Conservation (phyloP, 2,797 vertebrate species). For the Gambelia wislizenii region DNA sequence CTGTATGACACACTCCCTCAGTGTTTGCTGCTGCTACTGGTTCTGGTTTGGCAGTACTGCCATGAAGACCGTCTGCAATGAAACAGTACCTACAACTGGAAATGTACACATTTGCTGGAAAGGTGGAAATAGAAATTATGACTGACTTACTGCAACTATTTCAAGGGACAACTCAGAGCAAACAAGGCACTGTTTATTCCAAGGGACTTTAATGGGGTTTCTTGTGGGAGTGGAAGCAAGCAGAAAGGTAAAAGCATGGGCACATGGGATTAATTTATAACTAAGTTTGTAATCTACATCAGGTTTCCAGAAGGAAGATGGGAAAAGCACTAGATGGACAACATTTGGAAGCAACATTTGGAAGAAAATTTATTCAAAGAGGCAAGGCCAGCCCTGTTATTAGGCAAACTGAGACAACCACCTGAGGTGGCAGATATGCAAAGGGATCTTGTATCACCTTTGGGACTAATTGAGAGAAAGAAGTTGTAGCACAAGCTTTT, state of each 20-base stretch:
- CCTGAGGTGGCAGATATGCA: no score
- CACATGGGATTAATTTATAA: no score
- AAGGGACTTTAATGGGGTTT: not conserved
- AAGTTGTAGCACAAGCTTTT: no score
- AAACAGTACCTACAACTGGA: not conserved
- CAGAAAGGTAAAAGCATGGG: no score
- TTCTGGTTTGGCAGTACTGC: not conserved
- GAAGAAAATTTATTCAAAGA: not conserved
- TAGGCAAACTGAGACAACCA: no score
- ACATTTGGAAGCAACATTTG: not conserved
- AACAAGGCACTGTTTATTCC: not conserved
- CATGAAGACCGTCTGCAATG: slow-evolving; percentile 2
- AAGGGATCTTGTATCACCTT: no score
- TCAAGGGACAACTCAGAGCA: not conserved
- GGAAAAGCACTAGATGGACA: not conserved
- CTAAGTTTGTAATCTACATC: not conserved
- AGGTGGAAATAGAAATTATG: not conserved
- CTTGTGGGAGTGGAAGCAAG: not conserved
- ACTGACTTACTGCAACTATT: not conserved
- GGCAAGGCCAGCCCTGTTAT: not conserved
- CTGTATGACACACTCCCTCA: rapidly evolving
- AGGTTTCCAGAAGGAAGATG: not conserved
- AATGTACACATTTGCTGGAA: not conserved
- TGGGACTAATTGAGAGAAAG: no score
- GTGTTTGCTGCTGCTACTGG: not conserved